phyloP scores from a whole-genome alignment of 2,888 invertebrate species.

The Magallana nippona region DNA sequence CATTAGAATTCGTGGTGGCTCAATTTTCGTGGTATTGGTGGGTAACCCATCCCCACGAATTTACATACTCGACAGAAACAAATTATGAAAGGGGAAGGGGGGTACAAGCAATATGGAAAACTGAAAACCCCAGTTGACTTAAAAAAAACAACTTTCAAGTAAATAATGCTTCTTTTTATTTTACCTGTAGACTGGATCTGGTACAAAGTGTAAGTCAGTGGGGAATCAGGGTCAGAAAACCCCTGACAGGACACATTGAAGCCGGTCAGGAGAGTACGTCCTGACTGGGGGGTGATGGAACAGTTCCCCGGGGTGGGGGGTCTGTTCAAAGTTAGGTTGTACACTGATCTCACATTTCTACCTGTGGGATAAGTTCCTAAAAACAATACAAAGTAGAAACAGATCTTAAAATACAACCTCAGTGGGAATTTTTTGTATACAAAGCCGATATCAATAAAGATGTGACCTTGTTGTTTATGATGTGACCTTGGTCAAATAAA shows the following conservation, averaged over 20 bases:
- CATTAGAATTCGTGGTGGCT: too few species aligned
- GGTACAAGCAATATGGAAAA: neutral
- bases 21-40: too few species aligned
- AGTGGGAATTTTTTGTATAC: too few species aligned
- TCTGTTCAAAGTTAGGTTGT: neutral
- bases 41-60: too few species aligned
- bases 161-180: neutral
- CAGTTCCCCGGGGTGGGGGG: constrained; percentile 1
- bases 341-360: neutral
- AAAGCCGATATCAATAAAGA: too few species aligned
- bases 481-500: too few species aligned
- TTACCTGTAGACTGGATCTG: constrained; percentile 14
- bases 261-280: constrained; percentile 2
- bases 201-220: constrained; percentile 11
- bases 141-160: too few species aligned
- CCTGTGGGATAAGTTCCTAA: neutral
- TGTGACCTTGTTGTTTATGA: too few species aligned
- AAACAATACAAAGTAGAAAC: neutral
- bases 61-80: too few species aligned
- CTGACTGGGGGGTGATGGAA: constrained; percentile 16
- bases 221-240: neutral
- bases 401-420: neutral
- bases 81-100: too few species aligned
- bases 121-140: neutral
- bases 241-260: constrained; percentile 36